Base-by-base conservation (phyloP, 2,113 vertebrate species). In the Agapornis roseicollis region DNA sequence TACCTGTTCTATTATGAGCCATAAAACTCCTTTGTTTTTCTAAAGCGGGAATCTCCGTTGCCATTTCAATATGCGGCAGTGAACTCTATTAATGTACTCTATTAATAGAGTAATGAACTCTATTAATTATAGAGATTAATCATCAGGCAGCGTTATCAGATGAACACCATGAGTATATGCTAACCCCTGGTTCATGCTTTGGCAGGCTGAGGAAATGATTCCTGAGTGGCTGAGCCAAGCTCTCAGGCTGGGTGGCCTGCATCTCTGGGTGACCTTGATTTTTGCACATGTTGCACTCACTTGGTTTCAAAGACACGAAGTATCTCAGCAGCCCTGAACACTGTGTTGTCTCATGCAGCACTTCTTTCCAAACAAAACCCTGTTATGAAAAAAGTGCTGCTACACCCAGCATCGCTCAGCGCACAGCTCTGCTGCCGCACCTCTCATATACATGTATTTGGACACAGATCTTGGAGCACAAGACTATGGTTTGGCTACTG, bases 101-200 rank as follows among this genome's bases (percentile, higher is more conserved):
- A n/a, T n/a, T n/a, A n/a, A n/a, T n/a, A n/a, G n/a, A n/a, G n/a
- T n/a, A n/a, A n/a, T n/a, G n/a, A n/a, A n/a, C n/a, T n/a, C n/a
- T 84, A 93, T 95, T 97, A 96, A 95, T 97, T 89, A 85, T 24
- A 79, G 84, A 89, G 95, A 97, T 97, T 95, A 97, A 96, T 96
- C 94, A 96, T 96, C 89, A 92, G 47, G 80, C 86, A 76, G 65
- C 25, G 70, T 95, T 97, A 97, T 97, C 95, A 97, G 96, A 97
- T 97, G 89, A 97, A 94, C 80, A 91, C 44, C 52, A 85, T 92
- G 91, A 94, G 93, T 66, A 87, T 23, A 85, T n/a, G 73, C 93
- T 95, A 96, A 97, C 91, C 77, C 27, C 70, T 78, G 66, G 29
- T 76, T 97, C 96, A 91, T 94, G 96, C 95, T 97, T 95, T 97